These are phyloP conservation scores for Ptychochromis oligacanthus DNA, from an alignment of 2,113 vertebrate genomes.

Conservation along the genomic window DNA sequence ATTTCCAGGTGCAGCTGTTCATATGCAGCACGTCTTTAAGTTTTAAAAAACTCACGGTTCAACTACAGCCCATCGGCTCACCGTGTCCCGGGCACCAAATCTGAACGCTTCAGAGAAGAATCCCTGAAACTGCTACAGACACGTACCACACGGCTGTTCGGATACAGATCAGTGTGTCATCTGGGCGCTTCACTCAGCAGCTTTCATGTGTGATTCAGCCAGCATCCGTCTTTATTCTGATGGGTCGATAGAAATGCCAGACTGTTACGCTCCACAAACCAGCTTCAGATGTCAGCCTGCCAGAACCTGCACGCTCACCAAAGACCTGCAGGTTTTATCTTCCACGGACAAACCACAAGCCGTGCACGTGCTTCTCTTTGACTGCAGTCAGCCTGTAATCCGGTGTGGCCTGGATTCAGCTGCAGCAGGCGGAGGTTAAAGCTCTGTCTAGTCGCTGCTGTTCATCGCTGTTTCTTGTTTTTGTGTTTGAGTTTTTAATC, in stretches of 20 bases:
- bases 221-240: neutral
- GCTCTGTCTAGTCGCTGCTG: neutral
- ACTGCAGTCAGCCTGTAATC: constrained; percentile 14
- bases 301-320: neutral
- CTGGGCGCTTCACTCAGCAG: neutral
- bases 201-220: constrained; percentile 14
- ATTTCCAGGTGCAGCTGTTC: neutral
- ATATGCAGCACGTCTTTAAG: no score
- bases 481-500: neutral
- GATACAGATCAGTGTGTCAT: constrained; percentile 27
- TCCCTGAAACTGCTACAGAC: neutral
- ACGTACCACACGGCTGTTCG: neutral
- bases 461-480: neutral
- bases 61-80: no score
- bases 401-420: constrained; percentile 9
- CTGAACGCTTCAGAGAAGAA: neutral
- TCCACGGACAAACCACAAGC: neutral
- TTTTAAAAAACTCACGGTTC: no score
- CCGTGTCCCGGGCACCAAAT: no score
- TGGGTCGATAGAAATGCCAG: neutral
- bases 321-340: neutral
- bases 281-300: neutral
- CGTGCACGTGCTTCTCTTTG: neutral
- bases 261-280: neutral
- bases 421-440: neutral